Evolutionary conservation across 2,797 vertebrate genomes (phyloP), one percentile per base, ranked within the genome.

Genomic region (Urophycis tenuis): DNA sequence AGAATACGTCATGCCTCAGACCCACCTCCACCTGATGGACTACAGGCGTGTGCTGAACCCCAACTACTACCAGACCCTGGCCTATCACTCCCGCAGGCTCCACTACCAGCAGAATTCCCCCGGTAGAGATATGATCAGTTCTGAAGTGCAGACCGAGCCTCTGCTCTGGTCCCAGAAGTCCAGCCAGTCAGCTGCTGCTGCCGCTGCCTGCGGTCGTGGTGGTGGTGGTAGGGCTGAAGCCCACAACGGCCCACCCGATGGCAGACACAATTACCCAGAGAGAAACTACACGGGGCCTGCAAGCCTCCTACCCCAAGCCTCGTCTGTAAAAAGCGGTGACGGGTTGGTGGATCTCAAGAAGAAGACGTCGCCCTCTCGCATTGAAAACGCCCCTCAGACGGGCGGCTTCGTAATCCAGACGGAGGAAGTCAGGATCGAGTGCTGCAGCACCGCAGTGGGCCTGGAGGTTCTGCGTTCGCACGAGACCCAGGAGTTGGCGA

Each of bases 141-240:
- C 89, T 0, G 92, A 95, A 82, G 92, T 94, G 17, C 94, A 95
- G 84, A 95, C 94, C 0, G 94, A 95, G 34, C 91, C 93, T 0
- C 71, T 90, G 5, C n/a, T 22, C 76, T 1, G 10, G 0, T 3
- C 72, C 3, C 81, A 78, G 73, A 76, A 73, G 36, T 76, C 53
- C 19, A 78, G 72, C 76, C 77, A 79, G 2, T 64, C 76, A 0
- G 71, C 6, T 7, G 34, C 29, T 32, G 72, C 70, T 72, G 12
- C 67, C 1, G 29, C 30, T 10, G 9, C 35, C 17, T 41, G 12
- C 14, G 3, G 39, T 41, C 14, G 12, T 19, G 69, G 30, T 17
- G 30, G 29, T 19, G 30, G 69, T 8, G 71, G 36, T 0, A 2
- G 34, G 0, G 4, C 1, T 0, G 53, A 81, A 0, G 5, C 73